These are phyloP conservation scores for Sceloporus tristichus DNA, from an alignment of 2,113 vertebrate genomes.

Conservation along the genomic window DNA sequence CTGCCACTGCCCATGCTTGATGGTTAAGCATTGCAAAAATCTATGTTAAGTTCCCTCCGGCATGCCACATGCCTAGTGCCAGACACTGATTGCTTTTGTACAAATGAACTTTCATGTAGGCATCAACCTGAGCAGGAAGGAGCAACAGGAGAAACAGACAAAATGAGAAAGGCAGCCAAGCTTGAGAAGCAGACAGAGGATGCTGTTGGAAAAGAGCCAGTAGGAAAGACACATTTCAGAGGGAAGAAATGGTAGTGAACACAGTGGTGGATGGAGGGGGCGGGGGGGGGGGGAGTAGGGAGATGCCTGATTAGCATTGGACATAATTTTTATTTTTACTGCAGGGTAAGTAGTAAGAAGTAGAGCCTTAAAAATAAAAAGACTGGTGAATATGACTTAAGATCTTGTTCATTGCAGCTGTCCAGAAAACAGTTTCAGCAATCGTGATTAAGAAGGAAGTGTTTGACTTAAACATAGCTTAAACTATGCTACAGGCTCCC, in stretches of 20 bases:
- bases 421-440: slow-evolving; percentile 55
- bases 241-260: slow-evolving; percentile 46
- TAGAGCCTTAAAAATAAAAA: slow-evolving; percentile 63
- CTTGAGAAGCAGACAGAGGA: slow-evolving; percentile 68
- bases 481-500: slow-evolving; percentile 43
- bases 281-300: slow-evolving; percentile 26
- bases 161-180: slow-evolving; percentile 72
- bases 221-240: slow-evolving; percentile 67
- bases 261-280: slow-evolving; percentile 27
- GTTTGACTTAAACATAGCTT: neutral
- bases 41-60: slow-evolving; percentile 15
- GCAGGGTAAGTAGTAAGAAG: slow-evolving; percentile 35
- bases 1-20: slow-evolving; percentile 39
- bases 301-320: slow-evolving; percentile 57
- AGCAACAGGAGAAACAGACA: slow-evolving; percentile 64
- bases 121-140: slow-evolving; percentile 42
- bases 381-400: slow-evolving; percentile 47
- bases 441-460: slow-evolving; percentile 1
- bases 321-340: slow-evolving; percentile 44
- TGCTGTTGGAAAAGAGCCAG: slow-evolving; percentile 62
- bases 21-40: slow-evolving; percentile 29
- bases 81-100: slow-evolving; percentile 60
- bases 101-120: neutral
- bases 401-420: slow-evolving; percentile 55
- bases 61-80: slow-evolving; percentile 16